Percentiles rank a stretch among this genome's conserved stretches.
These are phyloP conservation scores for Cydia fagiglandana DNA, from an alignment of 1,140 invertebrate species.

Conservation along the genomic window DNA sequence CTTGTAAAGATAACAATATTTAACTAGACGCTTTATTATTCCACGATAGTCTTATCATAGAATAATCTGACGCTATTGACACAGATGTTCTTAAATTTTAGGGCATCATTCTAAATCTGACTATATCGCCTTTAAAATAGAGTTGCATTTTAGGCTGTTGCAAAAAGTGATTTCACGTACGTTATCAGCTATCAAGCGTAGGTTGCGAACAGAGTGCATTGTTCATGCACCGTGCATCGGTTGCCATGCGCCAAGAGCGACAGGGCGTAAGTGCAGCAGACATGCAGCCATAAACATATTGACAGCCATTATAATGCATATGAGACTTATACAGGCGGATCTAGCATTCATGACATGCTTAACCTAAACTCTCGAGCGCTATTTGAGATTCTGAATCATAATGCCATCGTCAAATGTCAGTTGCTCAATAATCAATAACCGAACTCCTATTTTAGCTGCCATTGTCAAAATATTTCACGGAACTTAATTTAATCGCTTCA, in stretches of 20 bases:
- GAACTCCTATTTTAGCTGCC: not conserved
- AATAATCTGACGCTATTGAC: conserved; percentile 23
- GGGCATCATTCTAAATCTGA: not conserved
- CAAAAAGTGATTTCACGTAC: not conserved
- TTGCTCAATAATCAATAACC: not conserved
- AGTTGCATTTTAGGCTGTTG: not conserved
- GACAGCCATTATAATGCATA: not conserved
- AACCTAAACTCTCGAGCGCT: not conserved
- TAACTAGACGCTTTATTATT: conserved; percentile 31
- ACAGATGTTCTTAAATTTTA: conserved; percentile 16
- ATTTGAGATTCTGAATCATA: not conserved
- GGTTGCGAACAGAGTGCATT: conserved; percentile 27
- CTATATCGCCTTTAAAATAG: not conserved
- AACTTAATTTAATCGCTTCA: conserved; percentile 14
- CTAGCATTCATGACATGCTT: not conserved
- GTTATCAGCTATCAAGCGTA: conserved; percentile 28
- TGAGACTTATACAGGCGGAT: not conserved
- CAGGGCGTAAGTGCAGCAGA: conserved; percentile 5
- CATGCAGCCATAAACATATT: not conserved
- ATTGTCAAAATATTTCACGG: not conserved
- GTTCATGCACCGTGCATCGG: conserved; percentile 24
- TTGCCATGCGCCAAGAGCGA: conserved; percentile 1
- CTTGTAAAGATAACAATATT: conserved; percentile 21
- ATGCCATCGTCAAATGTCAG: not conserved
- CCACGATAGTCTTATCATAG: conserved; percentile 16